These are phyloP conservation scores for Neoniphon sammara DNA, from an alignment of 2,797 vertebrate species.

Conservation along the genomic window DNA sequence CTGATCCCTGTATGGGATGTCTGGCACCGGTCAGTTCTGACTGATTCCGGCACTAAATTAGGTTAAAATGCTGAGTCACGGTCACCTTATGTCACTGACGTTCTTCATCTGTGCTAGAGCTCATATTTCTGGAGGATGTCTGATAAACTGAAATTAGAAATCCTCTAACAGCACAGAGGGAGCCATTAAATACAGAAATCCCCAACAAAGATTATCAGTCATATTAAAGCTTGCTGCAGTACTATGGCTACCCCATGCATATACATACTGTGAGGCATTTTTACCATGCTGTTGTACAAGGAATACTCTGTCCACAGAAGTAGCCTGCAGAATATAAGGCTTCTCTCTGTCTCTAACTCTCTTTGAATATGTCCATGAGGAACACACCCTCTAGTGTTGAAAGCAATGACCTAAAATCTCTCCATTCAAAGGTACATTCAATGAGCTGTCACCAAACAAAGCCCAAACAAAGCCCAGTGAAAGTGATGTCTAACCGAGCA, in stretches of 20 bases:
- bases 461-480: neutral
- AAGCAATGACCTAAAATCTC: slow-evolving; percentile 35
- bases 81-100: slow-evolving; percentile 21
- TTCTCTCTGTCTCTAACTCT: slow-evolving; percentile 1
- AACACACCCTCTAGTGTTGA: slow-evolving; percentile 68
- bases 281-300: neutral
- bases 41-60: slow-evolving; percentile 22
- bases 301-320: neutral
- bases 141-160: slow-evolving; percentile 7
- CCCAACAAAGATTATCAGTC: neutral
- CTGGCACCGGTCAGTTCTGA: slow-evolving; percentile 3
- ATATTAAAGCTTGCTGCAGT: slow-evolving; percentile 3
- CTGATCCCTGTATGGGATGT: neutral
- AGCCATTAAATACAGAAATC: neutral
- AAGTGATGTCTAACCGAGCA: neutral
- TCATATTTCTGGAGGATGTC: neutral
- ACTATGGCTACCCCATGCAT: neutral
- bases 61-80: slow-evolving; percentile 58
- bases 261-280: neutral
- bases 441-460: neutral
- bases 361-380: slow-evolving; percentile 43
- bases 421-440: slow-evolving; percentile 5
- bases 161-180: neutral
- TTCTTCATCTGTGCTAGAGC: slow-evolving; percentile 18
- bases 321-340: neutral